phyloP scores from a whole-genome alignment of 2,888 invertebrate genomes.

The Ornithoptera priamus region DNA sequence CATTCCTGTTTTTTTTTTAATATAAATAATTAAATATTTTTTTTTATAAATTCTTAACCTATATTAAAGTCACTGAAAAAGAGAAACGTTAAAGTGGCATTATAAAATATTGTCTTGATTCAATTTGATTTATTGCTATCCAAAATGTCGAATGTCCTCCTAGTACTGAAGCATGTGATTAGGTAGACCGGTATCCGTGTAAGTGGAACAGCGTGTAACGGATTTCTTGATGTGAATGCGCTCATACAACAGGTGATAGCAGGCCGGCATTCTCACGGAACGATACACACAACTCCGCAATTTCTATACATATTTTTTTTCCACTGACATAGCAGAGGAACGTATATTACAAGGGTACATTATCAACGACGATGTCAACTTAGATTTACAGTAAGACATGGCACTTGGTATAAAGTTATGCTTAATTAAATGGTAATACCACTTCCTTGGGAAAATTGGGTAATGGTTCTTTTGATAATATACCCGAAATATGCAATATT shows the following conservation, averaged over 20 bases:
- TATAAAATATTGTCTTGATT: no score
- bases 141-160: neutral
- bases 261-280: conserved; percentile 63
- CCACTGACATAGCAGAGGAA: conserved; percentile 17
- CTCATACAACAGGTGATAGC: conserved; percentile 50
- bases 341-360: neutral
- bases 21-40: no score
- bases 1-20: no score
- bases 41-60: no score
- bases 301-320: conserved; percentile 46
- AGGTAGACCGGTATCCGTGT: conserved; percentile 22
- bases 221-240: conserved; percentile 45
- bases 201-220: conserved; percentile 52
- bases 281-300: conserved; percentile 58
- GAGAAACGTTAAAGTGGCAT: neutral
- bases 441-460: neutral
- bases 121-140: neutral
- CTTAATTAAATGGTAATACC: neutral
- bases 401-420: neutral
- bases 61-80: no score
- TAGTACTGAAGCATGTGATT: conserved; percentile 7
- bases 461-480: neutral
- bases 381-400: neutral
- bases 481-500: neutral
- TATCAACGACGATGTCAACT: neutral